These are phyloP conservation scores for Zelleria hepariella DNA, from an alignment of 2,888 invertebrate genomes.

Conservation along the genomic window DNA sequence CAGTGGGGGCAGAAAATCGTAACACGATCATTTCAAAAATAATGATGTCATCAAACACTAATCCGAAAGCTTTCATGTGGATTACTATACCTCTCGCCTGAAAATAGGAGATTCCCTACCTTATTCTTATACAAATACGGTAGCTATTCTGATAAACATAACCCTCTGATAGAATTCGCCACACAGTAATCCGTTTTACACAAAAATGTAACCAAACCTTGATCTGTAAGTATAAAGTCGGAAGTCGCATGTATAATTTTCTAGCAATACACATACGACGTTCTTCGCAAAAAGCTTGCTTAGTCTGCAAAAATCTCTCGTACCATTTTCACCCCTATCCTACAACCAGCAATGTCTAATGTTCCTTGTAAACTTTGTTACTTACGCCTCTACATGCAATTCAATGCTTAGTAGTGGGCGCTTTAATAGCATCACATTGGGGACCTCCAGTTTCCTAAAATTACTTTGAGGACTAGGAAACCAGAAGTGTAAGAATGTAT, in stretches of 20 bases:
- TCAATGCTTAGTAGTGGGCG: not conserved
- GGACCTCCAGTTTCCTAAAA: not conserved
- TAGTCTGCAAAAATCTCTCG: not conserved
- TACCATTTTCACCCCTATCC: not conserved
- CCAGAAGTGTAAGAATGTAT: not conserved
- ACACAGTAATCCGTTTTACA: not conserved
- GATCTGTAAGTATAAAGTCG: not conserved
- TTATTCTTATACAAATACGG: not conserved
- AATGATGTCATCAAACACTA: conserved; percentile 73
- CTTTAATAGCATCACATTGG: not conserved
- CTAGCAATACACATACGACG: not conserved
- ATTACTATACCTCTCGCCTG: conserved; percentile 32
- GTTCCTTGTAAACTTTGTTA: not conserved
- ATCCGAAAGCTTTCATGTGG: conserved; percentile 71
- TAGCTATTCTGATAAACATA: not conserved
- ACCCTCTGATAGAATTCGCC: not conserved
- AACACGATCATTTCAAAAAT: conserved; percentile 66
- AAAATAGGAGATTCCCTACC: not conserved
- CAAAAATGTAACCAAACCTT: not conserved
- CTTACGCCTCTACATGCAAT: not conserved
- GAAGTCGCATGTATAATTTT: not conserved
- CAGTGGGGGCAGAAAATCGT: conserved; percentile 52
- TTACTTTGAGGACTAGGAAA: not conserved
- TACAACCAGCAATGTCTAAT: not conserved
- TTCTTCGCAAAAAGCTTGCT: not conserved